phyloP scores from a whole-genome alignment of 2,113 vertebrate genomes.

The Thymallus thymallus region DNA sequence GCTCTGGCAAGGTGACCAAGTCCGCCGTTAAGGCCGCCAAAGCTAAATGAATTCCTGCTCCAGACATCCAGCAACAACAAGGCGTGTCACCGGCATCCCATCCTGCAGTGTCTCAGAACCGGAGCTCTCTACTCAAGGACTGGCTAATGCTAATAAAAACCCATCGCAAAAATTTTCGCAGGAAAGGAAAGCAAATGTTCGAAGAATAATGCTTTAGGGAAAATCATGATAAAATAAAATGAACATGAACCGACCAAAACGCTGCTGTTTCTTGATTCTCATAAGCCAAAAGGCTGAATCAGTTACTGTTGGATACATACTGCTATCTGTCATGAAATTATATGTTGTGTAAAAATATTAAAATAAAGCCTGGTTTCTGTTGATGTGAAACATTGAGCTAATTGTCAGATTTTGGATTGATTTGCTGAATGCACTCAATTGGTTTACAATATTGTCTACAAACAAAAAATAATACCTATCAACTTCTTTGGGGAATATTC shows the following conservation, averaged over 20 bases:
- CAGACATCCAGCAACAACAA: slow-evolving; percentile 40
- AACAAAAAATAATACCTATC: no score
- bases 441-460: no score
- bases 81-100: slow-evolving; percentile 34
- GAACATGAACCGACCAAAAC: slow-evolving; percentile 45
- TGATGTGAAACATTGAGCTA: background rate
- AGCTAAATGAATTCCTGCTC: slow-evolving; percentile 71
- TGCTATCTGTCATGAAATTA: no score
- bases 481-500: no score
- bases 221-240: slow-evolving; percentile 46
- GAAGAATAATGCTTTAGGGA: slow-evolving; percentile 39
- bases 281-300: background rate
- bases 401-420: slow-evolving; percentile 1
- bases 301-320: background rate
- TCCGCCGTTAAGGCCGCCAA: slow-evolving; percentile 75
- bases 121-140: slow-evolving; percentile 75
- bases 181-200: slow-evolving; percentile 70
- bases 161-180: slow-evolving; percentile 79
- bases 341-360: no score
- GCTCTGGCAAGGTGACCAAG: slow-evolving; percentile 75
- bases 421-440: background rate
- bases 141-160: slow-evolving; percentile 79
- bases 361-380: background rate
- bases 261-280: slow-evolving; percentile 9
- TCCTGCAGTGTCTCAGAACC: slow-evolving; percentile 57